Base-by-base conservation (phyloP, 2,888 invertebrate genomes). In the Hoplodrina blanda region DNA sequence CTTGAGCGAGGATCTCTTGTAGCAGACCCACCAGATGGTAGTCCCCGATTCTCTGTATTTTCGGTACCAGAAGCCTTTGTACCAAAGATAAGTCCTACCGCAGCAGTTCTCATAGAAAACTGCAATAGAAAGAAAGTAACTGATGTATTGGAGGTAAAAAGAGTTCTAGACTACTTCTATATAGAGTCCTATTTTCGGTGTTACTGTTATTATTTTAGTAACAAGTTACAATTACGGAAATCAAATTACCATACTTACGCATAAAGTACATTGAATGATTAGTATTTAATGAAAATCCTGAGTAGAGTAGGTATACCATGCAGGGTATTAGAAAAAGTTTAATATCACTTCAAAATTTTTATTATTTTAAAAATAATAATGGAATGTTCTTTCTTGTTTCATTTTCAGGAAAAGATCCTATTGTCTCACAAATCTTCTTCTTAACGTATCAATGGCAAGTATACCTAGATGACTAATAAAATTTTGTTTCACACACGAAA, bases 21-120 rank as follows among this genome's bases (percentile, higher is more conserved):
- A 83, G 65, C 90, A 91, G 11, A 86, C 84, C 91, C 90, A 91
- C 85, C 88, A 84, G 19, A 83, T 84, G 13, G 86, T 90, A 30
- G 66, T 33, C 0, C 85, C 86, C 20, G 83, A 80, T 5, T 70
- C 78, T 7, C 85, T 84, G 1, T 82, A 83, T 59, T 87, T 83
- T 25, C 82, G 84, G 64, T 86, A 90, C 77, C 88, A 86, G 60
- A 82, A 83, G 0, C 76, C 71, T 62, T 79, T 78, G 62, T 83
- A 60, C 86, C 83, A 83, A 15, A 83, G 74, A 50, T 84, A 83
- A 1, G 80, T 82, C 60, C 77, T 78, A 4, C 84, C 84, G 25
- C 76, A 78, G 50, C 81, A 85, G 53, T 82, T 82, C 62, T 85
- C 79, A 64, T 83, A 85, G 17, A 75, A 83, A 50, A 85, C 84